Conservation (phyloP, 2,888 invertebrate species). For the Leptopilina drosophilae region DNA sequence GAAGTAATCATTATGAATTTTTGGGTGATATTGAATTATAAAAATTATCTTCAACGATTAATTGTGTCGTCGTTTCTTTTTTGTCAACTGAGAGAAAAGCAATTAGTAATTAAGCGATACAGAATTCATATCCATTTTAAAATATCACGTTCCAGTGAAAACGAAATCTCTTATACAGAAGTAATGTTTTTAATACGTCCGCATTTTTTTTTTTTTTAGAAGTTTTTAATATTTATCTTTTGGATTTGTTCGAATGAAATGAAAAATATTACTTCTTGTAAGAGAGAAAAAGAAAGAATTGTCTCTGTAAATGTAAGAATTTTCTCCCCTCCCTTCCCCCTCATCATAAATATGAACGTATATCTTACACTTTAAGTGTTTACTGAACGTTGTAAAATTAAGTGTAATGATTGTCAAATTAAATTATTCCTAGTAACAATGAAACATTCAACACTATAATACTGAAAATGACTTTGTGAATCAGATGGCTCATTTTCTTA, state of each 20-base stretch:
- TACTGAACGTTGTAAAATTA: conserved; percentile 1
- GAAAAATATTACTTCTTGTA: conserved; percentile 12
- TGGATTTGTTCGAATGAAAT: not conserved
- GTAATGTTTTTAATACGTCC: not conserved
- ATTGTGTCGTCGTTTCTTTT: conserved; percentile 49
- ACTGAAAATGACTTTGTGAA: conserved; percentile 30
- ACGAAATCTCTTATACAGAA: conserved; percentile 5
- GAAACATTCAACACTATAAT: conserved; percentile 12
- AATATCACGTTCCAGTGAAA: conserved; percentile 31
- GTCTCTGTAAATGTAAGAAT: conserved; percentile 13
- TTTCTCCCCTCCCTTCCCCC: not conserved
- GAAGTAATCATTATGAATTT: conserved; percentile 60
- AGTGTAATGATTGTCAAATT: conserved; percentile 29
- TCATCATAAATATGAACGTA: not conserved
- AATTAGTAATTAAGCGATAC: conserved; percentile 21
- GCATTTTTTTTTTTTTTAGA: not conserved
- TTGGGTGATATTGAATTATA: conserved; percentile 61
- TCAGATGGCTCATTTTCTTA: conserved; percentile 31
- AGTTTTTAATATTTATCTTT: conserved; percentile 10
- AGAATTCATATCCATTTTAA: conserved; percentile 26
- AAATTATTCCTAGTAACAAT: conserved; percentile 28
- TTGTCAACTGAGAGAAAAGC: not conserved
- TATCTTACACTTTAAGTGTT: not conserved
- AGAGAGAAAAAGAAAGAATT: conserved; percentile 25
- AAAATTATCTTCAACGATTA: conserved; percentile 58